Evolutionary conservation across 2,888 invertebrate species (phyloP).

Genomic region (Malthinus seriepunctatus): DNA sequence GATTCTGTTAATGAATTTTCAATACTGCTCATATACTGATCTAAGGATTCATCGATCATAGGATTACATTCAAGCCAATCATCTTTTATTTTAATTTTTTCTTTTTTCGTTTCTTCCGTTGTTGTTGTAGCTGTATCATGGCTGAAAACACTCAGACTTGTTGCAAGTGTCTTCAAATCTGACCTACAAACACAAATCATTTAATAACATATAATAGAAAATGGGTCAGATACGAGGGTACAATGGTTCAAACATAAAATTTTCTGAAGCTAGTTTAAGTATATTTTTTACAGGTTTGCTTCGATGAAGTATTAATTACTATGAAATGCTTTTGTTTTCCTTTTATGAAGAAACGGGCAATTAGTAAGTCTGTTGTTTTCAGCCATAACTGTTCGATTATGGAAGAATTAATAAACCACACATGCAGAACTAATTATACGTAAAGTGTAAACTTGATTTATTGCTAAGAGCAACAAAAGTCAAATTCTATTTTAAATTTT

Average conservation of each 20-base stretch:
- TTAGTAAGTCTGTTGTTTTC: constrained; percentile 38
- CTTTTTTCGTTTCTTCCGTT: neutral
- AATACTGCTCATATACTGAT: neutral
- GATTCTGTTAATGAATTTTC: constrained; percentile 4
- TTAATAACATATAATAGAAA: neutral
- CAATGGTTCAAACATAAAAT: neutral
- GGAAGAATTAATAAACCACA: no score
- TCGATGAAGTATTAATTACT: neutral
- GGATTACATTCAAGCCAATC: constrained; percentile 1
- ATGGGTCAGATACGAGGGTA: neutral
- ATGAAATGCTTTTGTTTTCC: neutral
- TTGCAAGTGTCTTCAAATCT: constrained; percentile 34
- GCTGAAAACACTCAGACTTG: constrained; percentile 45
- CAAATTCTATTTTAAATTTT: neutral
- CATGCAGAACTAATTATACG: no score
- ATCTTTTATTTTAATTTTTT: neutral
- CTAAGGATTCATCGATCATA: constrained; percentile 3
- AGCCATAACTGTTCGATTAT: constrained; percentile 9
- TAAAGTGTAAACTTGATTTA: no score
- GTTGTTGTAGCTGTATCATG: constrained; percentile 25
- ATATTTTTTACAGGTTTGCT: neutral
- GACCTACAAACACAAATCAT: constrained; percentile 39
- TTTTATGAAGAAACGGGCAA: neutral
- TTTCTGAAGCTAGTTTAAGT: neutral
- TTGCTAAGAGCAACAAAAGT: no score